Evolutionary conservation across 2,797 vertebrate genomes (phyloP).

Genomic region (Psittacula echo): DNA sequence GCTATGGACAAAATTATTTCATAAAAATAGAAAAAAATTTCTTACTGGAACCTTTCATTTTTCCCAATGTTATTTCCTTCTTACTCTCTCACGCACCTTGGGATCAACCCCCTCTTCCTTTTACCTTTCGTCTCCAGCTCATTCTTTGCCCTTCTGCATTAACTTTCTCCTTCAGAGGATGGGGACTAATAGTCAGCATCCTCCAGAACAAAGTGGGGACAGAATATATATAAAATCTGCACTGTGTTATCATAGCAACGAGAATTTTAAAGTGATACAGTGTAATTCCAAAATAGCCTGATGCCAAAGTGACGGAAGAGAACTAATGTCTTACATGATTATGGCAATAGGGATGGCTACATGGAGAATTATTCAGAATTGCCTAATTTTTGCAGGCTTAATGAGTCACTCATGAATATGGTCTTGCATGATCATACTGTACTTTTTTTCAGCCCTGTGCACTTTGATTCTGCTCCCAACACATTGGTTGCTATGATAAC

Average conservation of each 20-base stretch:
- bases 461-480: conserved; percentile 39
- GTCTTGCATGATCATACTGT: conserved; percentile 4
- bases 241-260: conserved; percentile 58
- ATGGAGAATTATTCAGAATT: conserved; percentile 31
- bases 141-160: conserved; percentile 52
- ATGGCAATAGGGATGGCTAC: not conserved
- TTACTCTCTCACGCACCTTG: not conserved
- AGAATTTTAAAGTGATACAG: conserved; percentile 65
- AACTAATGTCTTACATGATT: conserved; percentile 22
- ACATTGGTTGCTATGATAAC: conserved; percentile 51
- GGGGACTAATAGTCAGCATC: conserved; percentile 61
- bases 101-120: not conserved
- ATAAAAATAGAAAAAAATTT: conserved; percentile 11
- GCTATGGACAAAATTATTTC: not conserved
- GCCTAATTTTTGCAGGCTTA: conserved; percentile 30
- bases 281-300: conserved; percentile 53
- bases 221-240: conserved; percentile 66
- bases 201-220: conserved; percentile 61
- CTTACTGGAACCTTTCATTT: not conserved
- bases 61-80: not conserved
- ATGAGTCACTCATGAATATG: conserved; percentile 31
- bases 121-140: conserved; percentile 3
- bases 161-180: conserved; percentile 64
- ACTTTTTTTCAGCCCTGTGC: not conserved
- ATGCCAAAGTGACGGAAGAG: conserved; percentile 31